These are phyloP conservation scores for Lepus townsendii DNA, from an alignment of 2,797 vertebrate species.

Conservation along the genomic window DNA sequence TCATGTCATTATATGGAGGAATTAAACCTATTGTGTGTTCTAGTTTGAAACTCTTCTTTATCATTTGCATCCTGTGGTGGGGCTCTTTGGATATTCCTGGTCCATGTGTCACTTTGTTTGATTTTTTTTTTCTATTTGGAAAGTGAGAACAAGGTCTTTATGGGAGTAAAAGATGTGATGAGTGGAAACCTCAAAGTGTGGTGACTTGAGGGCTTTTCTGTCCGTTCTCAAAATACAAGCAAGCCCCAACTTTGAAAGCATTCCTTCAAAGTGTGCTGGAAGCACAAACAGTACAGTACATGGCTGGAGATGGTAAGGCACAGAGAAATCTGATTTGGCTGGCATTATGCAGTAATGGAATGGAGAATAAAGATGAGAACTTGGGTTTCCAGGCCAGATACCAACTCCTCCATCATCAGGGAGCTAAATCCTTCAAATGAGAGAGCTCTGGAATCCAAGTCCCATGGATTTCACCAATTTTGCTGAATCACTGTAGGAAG, in stretches of 20 bases:
- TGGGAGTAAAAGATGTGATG: slow-evolving; percentile 18
- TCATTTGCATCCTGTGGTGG: slow-evolving; percentile 34
- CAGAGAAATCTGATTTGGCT: not conserved
- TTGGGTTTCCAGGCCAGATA: not conserved
- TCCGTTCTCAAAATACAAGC: not conserved
- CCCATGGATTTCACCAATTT: not conserved
- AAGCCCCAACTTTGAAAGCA: not conserved
- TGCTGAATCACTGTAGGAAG: not conserved
- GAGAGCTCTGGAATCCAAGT: not conserved
- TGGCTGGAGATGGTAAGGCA: not conserved
- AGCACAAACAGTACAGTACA: not conserved
- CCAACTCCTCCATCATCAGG: not conserved
- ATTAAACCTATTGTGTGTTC: slow-evolving; percentile 17
- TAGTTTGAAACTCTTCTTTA: slow-evolving; percentile 42
- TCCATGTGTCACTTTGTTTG: slow-evolving; percentile 25
- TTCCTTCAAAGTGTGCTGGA: not conserved
- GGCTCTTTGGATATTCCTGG: slow-evolving; percentile 29
- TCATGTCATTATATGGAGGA: slow-evolving; percentile 30
- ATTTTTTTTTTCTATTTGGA: slow-evolving; percentile 46
- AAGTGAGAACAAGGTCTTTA: slow-evolving; percentile 33
- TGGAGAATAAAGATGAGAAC: not conserved
- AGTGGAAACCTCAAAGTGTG: not conserved
- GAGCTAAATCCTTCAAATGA: not conserved
- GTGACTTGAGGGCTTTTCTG: not conserved
- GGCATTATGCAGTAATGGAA: not conserved